Percentiles rank a stretch among this genome's conserved stretches.
Evolutionary conservation across 2,797 vertebrate species (phyloP).

Genomic region (Enteromius fasciolatus): DNA sequence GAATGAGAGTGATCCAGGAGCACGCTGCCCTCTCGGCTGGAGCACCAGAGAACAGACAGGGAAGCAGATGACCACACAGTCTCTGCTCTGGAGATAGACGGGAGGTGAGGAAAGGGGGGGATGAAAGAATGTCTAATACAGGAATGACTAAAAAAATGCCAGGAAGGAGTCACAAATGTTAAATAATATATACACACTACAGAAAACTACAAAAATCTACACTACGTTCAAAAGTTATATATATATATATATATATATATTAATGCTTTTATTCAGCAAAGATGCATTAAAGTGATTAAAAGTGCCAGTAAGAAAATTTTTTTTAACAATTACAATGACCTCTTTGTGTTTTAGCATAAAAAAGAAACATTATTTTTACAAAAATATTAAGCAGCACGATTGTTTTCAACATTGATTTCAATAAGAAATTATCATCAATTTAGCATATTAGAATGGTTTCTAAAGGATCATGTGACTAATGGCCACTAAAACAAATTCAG

Average conservation of each 20-base stretch:
- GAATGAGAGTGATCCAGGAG: slow-evolving; percentile 57
- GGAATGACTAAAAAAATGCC: slow-evolving; percentile 27
- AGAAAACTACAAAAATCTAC: background rate
- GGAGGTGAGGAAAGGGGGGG: slow-evolving; percentile 47
- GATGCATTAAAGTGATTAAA: background rate
- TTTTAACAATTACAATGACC: too few relatives aligned
- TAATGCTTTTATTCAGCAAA: background rate
- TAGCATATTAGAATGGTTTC: too few relatives aligned
- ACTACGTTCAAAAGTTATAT: background rate
- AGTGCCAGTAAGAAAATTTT: background rate
- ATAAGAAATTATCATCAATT: too few relatives aligned
- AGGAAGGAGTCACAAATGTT: background rate
- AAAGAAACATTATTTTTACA: too few relatives aligned
- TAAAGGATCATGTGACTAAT: too few relatives aligned
- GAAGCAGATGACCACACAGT: slow-evolving; percentile 66
- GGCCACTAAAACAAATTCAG: too few relatives aligned
- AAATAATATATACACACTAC: background rate
- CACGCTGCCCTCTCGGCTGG: slow-evolving; percentile 61
- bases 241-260: too few relatives aligned
- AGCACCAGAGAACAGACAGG: slow-evolving; percentile 59
- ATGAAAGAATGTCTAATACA: slow-evolving; percentile 68
- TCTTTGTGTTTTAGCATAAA: too few relatives aligned
- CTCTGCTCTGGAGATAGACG: slow-evolving; percentile 61
- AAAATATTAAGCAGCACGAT: background rate
- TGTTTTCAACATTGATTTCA: background rate